phyloP scores from a whole-genome alignment of 1,140 invertebrate genomes.

The Orchestia grillus region DNA sequence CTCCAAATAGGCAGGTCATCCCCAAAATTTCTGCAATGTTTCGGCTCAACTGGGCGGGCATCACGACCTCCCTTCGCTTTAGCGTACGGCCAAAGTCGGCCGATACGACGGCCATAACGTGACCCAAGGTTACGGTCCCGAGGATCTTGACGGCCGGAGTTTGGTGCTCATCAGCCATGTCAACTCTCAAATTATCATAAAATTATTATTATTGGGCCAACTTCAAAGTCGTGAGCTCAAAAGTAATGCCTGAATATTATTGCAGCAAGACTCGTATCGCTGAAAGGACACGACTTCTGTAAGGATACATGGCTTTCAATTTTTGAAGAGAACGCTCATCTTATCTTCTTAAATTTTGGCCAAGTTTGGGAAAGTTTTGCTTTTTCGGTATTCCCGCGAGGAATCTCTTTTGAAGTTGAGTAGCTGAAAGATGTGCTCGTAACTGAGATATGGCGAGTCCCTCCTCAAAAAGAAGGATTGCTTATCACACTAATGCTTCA shows the following conservation, averaged over 20 bases:
- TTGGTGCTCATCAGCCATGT: background rate
- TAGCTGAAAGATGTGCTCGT: background rate
- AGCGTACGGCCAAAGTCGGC: background rate
- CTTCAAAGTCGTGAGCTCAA: background rate
- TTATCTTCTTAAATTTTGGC: background rate
- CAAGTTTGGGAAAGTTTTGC: background rate
- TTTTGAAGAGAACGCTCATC: background rate
- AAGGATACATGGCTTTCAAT: background rate
- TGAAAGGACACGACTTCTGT: background rate
- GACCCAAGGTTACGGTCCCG: background rate
- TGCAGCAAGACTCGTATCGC: background rate
- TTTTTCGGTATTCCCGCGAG: background rate
- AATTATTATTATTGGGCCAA: background rate
- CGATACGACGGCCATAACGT: background rate
- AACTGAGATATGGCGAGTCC: background rate
- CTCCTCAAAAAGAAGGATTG: background rate
- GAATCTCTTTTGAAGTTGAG: background rate
- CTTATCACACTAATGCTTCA: background rate
- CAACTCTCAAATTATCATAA: background rate
- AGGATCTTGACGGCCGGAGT: background rate
- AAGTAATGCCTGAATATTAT: background rate
- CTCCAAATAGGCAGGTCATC: background rate
- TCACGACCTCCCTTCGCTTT: background rate
- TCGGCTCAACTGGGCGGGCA: background rate
- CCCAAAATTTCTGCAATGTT: background rate